Base-by-base conservation (phyloP, 2,888 invertebrate genomes). In the Adelphocoris suturalis region DNA sequence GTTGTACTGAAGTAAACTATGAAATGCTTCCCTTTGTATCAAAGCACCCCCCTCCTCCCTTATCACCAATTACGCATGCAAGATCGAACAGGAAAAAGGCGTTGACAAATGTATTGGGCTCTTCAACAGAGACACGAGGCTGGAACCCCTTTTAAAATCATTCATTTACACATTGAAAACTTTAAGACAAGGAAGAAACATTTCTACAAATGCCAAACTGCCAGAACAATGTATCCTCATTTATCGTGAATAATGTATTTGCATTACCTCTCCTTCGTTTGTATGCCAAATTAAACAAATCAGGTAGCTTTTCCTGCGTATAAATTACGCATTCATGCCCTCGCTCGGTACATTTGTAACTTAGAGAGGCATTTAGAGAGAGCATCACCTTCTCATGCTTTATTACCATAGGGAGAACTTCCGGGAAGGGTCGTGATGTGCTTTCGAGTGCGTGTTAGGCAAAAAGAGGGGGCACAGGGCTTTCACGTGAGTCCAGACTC, bases 391-490 rank as follows among this genome's bases (percentile, higher is more conserved):
- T 27, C 27, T 68, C 68, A 68, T 68, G 68, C 68, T 68, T 68
- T 68, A 68, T 68, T 68, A 68, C 68, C 19, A 27, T 11, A 68
- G 68, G 68, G 68, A 68, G 68, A 68, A 68, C 68, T 68, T 68
- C 68, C 68, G 68, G 27, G 68, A 23, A 9, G 52, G 52, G 13
- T 7, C 23, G 23, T n/a, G 68, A 68, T 68, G 68, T 23, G 68
- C 23, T 68, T 68, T 68, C 23, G 68, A 68, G 68, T 23, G 27
- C 23, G 68, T 23, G 23, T 68, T 27, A 68, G 68, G 68, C 68
- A 68, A 68, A 68, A 68, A 68, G 27, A 37, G 68, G 68, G 27
- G 19, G 27, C 12, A 23, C 68, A 27, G 27, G 23, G 23, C n/a
- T n/a, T n/a, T 68, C 19, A 27, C 27, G 23, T 13, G 68, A 68